phyloP scores from a whole-genome alignment of 1,140 invertebrate genomes.

The Ceratoteleas bidentatus region DNA sequence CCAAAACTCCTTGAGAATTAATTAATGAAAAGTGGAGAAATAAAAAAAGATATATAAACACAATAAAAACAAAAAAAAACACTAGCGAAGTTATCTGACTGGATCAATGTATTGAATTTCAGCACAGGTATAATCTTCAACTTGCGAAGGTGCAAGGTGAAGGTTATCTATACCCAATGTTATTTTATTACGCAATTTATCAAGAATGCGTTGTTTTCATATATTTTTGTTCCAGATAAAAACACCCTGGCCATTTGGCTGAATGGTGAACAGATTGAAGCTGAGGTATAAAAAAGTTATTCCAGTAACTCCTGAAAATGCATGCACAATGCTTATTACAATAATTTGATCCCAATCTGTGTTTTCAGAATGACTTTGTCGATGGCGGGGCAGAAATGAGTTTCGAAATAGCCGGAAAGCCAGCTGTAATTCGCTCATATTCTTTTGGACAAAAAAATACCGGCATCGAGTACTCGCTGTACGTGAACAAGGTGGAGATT shows the following conservation, averaged over 20 bases:
- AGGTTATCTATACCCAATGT: slow-evolving; percentile 41
- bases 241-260: slow-evolving; percentile 89
- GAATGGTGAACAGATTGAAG: slow-evolving; percentile 87
- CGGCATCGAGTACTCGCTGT: slow-evolving; percentile 75
- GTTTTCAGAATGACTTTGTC: slow-evolving; percentile 86
- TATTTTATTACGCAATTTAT: slow-evolving; percentile 37
- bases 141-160: slow-evolving; percentile 33
- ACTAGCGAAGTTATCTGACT: too few relatives aligned
- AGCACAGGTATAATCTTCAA: slow-evolving; percentile 35
- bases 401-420: slow-evolving; percentile 83
- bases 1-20: too few relatives aligned
- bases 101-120: slow-evolving; percentile 8
- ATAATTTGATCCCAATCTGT: neutral
- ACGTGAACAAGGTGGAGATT: slow-evolving; percentile 72
- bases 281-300: slow-evolving; percentile 72
- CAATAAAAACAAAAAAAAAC: too few relatives aligned
- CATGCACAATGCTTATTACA: too few relatives aligned
- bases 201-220: too few relatives aligned
- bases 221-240: slow-evolving; percentile 87
- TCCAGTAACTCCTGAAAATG: too few relatives aligned
- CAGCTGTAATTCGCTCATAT: slow-evolving; percentile 84
- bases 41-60: too few relatives aligned
- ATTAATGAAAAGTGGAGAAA: too few relatives aligned
- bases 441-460: slow-evolving; percentile 75
- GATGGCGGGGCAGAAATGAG: slow-evolving; percentile 90